These are phyloP conservation scores for Pilophorus perplexus DNA, from an alignment of 2,888 invertebrate species.

Conservation along the genomic window DNA sequence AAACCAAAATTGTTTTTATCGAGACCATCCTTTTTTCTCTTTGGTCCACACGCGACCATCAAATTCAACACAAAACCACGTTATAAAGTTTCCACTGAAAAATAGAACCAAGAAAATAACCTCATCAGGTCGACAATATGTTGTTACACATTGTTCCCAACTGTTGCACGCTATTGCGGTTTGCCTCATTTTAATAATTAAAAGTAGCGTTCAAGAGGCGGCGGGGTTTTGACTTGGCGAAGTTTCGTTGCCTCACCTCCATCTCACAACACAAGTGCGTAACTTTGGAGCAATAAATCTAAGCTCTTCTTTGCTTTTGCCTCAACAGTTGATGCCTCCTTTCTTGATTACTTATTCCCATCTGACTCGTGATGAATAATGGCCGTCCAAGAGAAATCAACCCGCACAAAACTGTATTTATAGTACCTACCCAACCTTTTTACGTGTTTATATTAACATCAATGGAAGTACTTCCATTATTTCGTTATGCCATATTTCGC, in stretches of 20 bases:
- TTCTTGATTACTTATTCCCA: slow-evolving; percentile 36
- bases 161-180: too few species aligned
- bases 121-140: too few species aligned
- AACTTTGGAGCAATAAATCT: slow-evolving; percentile 35
- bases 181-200: slow-evolving; percentile 23
- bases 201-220: slow-evolving; percentile 11
- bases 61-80: too few species aligned
- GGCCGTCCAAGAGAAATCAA: slow-evolving; percentile 17
- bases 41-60: too few species aligned
- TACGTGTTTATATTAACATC: neutral
- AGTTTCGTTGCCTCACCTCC: slow-evolving; percentile 31
- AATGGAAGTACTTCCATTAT: too few species aligned
- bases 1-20: too few species aligned
- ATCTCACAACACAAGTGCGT: slow-evolving; percentile 26
- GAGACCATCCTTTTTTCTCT: too few species aligned
- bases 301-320: slow-evolving; percentile 15
- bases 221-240: slow-evolving; percentile 8
- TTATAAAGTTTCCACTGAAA: too few species aligned
- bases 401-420: slow-evolving; percentile 8
- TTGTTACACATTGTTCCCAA: too few species aligned
- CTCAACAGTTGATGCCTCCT: slow-evolving; percentile 34
- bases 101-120: too few species aligned
- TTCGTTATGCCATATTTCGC: too few species aligned
- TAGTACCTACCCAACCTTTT: neutral
- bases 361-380: slow-evolving; percentile 29